Percentiles rank a stretch among this genome's conserved stretches.
phyloP scores from a whole-genome alignment of 2,113 vertebrate species.

The Martes martes region DNA sequence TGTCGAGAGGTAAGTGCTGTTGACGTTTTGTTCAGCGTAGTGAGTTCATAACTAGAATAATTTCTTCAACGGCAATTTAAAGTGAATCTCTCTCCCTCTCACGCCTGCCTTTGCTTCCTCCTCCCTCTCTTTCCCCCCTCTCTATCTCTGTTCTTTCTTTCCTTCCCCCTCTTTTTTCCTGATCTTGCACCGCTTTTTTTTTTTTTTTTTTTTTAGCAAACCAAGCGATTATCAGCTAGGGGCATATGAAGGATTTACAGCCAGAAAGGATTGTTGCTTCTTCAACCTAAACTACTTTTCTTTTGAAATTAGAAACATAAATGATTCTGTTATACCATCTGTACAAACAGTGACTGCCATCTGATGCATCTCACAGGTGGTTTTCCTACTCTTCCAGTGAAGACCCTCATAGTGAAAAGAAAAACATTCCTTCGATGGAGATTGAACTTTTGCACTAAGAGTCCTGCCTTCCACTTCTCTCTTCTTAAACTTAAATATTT shows the following conservation, averaged over 20 bases:
- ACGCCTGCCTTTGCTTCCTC: background rate
- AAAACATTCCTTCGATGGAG: background rate
- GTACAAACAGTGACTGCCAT: slow-evolving; percentile 80
- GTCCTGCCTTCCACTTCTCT: slow-evolving; percentile 18
- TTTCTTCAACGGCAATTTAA: background rate
- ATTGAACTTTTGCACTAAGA: slow-evolving; percentile 29
- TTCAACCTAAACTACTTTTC: slow-evolving; percentile 61
- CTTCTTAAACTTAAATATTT: slow-evolving; percentile 35
- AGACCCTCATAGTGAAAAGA: slow-evolving; percentile 61
- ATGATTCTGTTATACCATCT: slow-evolving; percentile 77
- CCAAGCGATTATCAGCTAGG: slow-evolving; percentile 12
- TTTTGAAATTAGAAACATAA: slow-evolving; percentile 74
- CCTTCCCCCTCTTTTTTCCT: background rate
- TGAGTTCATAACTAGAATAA: background rate
- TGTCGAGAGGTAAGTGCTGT: slow-evolving; percentile 87
- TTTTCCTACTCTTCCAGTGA: slow-evolving; percentile 60
- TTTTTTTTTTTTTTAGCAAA: background rate
- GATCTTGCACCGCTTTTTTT: background rate
- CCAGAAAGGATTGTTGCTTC: background rate
- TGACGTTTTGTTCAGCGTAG: background rate
- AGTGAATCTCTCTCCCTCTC: background rate
- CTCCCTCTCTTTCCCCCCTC: background rate
- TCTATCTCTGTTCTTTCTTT: background rate
- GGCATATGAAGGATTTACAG: slow-evolving; percentile 35
- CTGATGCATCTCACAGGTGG: slow-evolving; percentile 30